Evolutionary conservation across 2,113 vertebrate species (phyloP).

Genomic region (Crotalus tigris): DNA sequence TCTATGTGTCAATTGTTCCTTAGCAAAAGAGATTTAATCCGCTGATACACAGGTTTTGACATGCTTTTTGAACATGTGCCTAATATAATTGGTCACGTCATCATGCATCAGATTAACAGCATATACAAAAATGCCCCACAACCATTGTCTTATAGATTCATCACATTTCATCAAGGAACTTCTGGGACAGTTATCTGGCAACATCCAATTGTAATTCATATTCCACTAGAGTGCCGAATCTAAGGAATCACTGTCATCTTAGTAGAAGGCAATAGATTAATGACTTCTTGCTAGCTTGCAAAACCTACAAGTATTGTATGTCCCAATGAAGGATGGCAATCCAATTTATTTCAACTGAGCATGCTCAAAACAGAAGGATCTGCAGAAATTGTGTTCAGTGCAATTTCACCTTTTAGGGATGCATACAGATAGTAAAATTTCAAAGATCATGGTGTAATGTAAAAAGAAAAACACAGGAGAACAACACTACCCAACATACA

Average conservation of each 20-base stretch:
- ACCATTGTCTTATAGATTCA: constrained; percentile 85
- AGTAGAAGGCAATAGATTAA: constrained; percentile 60
- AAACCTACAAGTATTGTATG: constrained; percentile 47
- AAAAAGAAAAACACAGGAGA: neutral
- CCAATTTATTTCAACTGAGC: constrained; percentile 53
- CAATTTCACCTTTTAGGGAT: neutral
- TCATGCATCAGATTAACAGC: constrained; percentile 88
- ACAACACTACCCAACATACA: neutral
- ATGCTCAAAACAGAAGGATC: constrained; percentile 54
- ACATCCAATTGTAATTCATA: constrained; percentile 66
- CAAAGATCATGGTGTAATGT: neutral
- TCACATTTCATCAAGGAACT: constrained; percentile 79
- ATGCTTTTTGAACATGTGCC: constrained; percentile 87
- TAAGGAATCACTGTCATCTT: constrained; percentile 65
- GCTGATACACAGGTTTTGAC: constrained; percentile 93
- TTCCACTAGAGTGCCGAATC: constrained; percentile 64
- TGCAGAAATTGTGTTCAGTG: constrained; percentile 15
- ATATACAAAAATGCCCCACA: constrained; percentile 85
- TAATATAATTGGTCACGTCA: constrained; percentile 90
- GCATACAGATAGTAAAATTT: neutral
- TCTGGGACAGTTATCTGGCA: constrained; percentile 76
- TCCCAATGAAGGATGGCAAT: constrained; percentile 47
- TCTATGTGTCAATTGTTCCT: constrained; percentile 80
- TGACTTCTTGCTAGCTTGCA: constrained; percentile 65
- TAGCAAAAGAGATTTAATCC: constrained; percentile 79